Conservation (phyloP, 2,888 invertebrate species). For the Pecten maximus region DNA sequence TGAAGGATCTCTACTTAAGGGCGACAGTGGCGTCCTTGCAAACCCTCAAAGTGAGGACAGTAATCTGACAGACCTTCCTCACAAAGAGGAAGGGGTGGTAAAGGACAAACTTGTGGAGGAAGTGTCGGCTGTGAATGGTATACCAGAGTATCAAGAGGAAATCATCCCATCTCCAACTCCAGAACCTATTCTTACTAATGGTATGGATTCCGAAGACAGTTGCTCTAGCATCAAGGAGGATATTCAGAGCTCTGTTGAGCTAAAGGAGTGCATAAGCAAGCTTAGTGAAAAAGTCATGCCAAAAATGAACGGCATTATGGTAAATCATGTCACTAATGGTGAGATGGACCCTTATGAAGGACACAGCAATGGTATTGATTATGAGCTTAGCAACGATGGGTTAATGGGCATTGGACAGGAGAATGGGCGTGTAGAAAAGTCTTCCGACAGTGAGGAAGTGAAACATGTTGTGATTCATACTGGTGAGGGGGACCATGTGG, state of each 20-base stretch:
- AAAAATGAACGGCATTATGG: conserved; percentile 69
- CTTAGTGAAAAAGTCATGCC: conserved; percentile 56
- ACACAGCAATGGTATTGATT: not conserved
- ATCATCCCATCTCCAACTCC: conserved; percentile 48
- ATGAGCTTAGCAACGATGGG: conserved; percentile 7
- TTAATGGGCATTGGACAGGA: conserved; percentile 16
- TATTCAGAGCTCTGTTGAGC: not conserved
- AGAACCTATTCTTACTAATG: conserved; percentile 13
- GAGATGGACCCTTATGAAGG: conserved; percentile 27
- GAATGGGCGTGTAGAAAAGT: not conserved
- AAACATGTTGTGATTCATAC: not conserved
- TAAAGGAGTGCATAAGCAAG: conserved; percentile 39
- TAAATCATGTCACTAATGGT: conserved; percentile 62
- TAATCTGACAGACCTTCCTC: not conserved
- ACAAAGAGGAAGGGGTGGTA: not conserved
- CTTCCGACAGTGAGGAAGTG: not conserved
- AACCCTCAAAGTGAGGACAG: conserved; percentile 21
- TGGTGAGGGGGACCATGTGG: conserved; percentile 5
- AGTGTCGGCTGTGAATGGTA: conserved; percentile 43
- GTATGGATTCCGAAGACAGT: conserved; percentile 22
- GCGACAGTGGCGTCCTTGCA: not conserved
- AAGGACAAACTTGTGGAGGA: conserved; percentile 34
- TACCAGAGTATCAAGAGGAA: conserved; percentile 43
- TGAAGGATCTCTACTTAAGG: not conserved
- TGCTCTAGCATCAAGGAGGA: conserved; percentile 38